These are phyloP conservation scores for Cyanoderma ruficeps DNA, from an alignment of 2,113 vertebrate species.

Conservation along the genomic window DNA sequence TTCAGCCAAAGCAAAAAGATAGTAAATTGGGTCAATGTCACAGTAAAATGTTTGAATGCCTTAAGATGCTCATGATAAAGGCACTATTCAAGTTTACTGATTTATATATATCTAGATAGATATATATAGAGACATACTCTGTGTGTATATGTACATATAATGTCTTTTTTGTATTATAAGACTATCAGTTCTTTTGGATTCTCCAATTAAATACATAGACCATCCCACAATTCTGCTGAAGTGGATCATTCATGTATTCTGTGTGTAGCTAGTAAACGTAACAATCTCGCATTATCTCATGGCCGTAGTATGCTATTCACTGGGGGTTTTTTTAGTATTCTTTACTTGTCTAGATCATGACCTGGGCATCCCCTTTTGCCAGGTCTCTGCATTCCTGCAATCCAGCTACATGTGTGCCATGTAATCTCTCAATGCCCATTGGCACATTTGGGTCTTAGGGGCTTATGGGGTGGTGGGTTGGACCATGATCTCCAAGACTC, in stretches of 20 bases:
- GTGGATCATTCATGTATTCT: background rate
- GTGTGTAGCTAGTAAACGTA: background rate
- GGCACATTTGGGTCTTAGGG: background rate
- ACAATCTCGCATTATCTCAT: background rate
- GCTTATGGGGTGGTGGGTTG: background rate
- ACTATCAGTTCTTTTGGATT: constrained; percentile 17
- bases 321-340: accelerated
- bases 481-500: background rate
- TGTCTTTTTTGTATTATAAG: constrained; percentile 73
- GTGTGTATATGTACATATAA: constrained; percentile 67
- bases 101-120: constrained; percentile 61
- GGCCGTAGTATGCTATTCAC: background rate
- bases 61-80: constrained; percentile 69
- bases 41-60: constrained; percentile 66
- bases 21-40: constrained; percentile 47
- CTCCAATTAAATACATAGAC: constrained; percentile 34
- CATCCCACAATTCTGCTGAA: background rate
- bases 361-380: background rate
- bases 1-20: constrained; percentile 60
- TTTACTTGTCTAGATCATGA: background rate
- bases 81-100: constrained; percentile 74
- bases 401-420: background rate
- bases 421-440: background rate
- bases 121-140: constrained; percentile 15
- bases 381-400: background rate